These are phyloP conservation scores for Balanococcus diminutus DNA, from an alignment of 2,888 invertebrate species.

Conservation along the genomic window DNA sequence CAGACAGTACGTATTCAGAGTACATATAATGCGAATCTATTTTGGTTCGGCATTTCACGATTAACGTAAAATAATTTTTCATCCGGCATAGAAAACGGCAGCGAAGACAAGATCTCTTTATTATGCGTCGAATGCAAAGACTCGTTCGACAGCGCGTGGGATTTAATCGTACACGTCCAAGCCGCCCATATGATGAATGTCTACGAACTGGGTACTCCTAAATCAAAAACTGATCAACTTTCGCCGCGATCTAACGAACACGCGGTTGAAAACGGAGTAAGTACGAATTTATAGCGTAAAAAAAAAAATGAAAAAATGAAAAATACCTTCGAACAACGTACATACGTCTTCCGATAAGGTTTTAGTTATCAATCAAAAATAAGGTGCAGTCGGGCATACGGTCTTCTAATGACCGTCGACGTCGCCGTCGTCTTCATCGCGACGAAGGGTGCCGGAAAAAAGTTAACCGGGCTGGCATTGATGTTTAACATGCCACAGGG, in stretches of 20 bases:
- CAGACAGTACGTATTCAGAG: conserved; percentile 51
- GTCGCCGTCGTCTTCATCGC: conserved; percentile 19
- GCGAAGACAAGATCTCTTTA: conserved; percentile 64
- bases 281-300: neutral
- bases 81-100: conserved; percentile 49
- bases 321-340: neutral
- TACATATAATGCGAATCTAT: too few relatives aligned
- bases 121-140: conserved; percentile 73
- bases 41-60: neutral
- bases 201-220: conserved; percentile 66
- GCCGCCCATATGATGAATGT: conserved; percentile 73
- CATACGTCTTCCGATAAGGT: conserved; percentile 52
- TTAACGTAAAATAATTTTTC: neutral
- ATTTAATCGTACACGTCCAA: conserved; percentile 73
- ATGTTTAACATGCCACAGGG: conserved; percentile 52
- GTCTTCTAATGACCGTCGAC: conserved; percentile 44
- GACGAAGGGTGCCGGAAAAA: neutral
- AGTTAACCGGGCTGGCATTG: conserved; percentile 29
- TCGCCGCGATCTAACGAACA: conserved; percentile 47
- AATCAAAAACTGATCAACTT: conserved; percentile 56
- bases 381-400: conserved; percentile 49
- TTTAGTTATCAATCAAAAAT: conserved; percentile 51
- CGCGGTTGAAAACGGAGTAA: conserved; percentile 47
- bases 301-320: neutral
- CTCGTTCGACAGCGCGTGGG: conserved; percentile 71